A percentile compares a stretch with the other conserved stretches of the same genome.
phyloP scores from a whole-genome alignment of 2,888 invertebrate species.

The Ochropleura leucogaster region DNA sequence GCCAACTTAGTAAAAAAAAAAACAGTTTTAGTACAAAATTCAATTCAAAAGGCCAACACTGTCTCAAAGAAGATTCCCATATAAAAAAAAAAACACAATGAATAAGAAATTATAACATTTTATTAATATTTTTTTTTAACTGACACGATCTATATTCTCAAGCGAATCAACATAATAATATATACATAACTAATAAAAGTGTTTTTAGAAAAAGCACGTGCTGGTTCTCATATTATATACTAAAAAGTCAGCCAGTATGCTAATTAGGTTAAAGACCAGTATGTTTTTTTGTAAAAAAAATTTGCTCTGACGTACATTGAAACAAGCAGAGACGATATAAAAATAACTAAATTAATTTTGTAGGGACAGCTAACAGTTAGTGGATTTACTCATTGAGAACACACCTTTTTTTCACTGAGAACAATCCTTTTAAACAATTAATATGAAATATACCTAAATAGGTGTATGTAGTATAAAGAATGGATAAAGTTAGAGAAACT shows the following conservation, averaged over 20 bases:
- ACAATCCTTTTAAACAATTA: not conserved
- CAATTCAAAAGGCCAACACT: not conserved
- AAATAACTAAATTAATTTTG: not conserved
- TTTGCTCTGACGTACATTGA: constrained; percentile 23
- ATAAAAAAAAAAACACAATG: not conserved
- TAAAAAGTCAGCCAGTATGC: constrained; percentile 35
- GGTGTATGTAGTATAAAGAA: not conserved
- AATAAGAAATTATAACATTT: not conserved
- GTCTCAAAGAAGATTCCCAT: not conserved
- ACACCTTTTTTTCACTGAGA: not conserved
- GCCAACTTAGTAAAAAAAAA: too few species aligned
- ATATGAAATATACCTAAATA: not conserved
- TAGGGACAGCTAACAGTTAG: not conserved
- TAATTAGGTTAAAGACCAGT: constrained; percentile 21
- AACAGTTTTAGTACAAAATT: not conserved
- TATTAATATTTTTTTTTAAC: not conserved
- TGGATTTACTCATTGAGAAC: not conserved
- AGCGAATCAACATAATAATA: not conserved
- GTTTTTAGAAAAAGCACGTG: constrained; percentile 12
- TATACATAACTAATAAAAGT: not conserved
- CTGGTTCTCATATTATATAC: too few species aligned
- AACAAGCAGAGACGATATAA: not conserved
- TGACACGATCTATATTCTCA: not conserved
- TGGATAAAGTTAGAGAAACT: not conserved
- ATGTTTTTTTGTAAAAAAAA: not conserved